Conservation (phyloP, 2,113 vertebrate species). For the Rhabdornis inornatus region DNA sequence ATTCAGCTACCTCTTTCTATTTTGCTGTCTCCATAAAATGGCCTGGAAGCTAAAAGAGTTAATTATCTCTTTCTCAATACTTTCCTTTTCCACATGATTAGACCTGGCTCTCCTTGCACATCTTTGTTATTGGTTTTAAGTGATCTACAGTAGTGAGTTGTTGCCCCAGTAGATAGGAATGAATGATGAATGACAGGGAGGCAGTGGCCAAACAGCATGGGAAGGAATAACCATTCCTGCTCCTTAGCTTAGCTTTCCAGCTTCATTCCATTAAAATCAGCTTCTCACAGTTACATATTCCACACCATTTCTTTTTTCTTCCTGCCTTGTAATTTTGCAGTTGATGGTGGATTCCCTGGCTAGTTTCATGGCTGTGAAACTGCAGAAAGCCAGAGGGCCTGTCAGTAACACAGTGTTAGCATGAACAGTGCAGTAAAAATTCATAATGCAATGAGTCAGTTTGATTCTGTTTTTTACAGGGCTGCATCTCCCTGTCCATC, state of each 20-base stretch:
- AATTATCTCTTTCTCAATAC: slow-evolving; percentile 25
- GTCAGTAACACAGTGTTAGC: slow-evolving; percentile 49
- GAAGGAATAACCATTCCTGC: neutral
- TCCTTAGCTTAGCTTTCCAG: neutral
- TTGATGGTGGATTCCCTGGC: slow-evolving; percentile 17
- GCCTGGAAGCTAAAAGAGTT: slow-evolving; percentile 49
- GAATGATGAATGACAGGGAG: neutral
- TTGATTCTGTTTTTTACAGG: slow-evolving; percentile 62
- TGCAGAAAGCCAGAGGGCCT: slow-evolving; percentile 61
- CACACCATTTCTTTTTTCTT: neutral
- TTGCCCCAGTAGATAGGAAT: neutral
- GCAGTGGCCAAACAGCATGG: neutral
- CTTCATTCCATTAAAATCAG: slow-evolving; percentile 17
- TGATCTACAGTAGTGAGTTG: slow-evolving; percentile 10
- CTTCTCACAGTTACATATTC: neutral
- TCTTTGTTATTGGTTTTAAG: slow-evolving; percentile 40
- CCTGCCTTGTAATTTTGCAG: slow-evolving; percentile 1
- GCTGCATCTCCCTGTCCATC: slow-evolving; percentile 57
- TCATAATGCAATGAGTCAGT: slow-evolving; percentile 68
- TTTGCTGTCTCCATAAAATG: slow-evolving; percentile 8
- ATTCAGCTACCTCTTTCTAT: neutral
- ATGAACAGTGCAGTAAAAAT: slow-evolving; percentile 48
- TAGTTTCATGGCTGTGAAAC: slow-evolving; percentile 46
- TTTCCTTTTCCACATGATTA: slow-evolving; percentile 39
- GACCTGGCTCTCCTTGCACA: neutral